phyloP scores from a whole-genome alignment of 1,140 invertebrate genomes.

The Pemphigus obesinymphae region DNA sequence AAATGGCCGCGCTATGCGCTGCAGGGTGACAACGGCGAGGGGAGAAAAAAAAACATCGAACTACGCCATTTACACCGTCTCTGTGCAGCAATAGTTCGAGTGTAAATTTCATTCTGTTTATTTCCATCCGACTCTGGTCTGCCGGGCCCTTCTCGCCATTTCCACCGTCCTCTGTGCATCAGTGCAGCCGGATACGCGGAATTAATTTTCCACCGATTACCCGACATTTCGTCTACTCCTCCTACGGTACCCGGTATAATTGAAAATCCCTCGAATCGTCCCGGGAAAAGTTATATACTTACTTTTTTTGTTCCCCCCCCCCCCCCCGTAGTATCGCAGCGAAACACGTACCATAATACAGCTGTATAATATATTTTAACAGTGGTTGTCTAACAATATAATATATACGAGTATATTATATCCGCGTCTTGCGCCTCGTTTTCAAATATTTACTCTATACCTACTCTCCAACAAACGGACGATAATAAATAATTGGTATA shows the following conservation, averaged over 20 bases:
- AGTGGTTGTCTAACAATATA: no score
- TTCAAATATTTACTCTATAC: no score
- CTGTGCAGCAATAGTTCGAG: neutral
- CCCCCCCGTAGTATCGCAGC: no score
- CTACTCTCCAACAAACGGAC: no score
- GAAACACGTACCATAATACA: no score
- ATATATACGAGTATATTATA: no score
- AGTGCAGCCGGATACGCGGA: neutral
- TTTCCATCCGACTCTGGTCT: neutral
- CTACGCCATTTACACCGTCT: constrained; percentile 1
- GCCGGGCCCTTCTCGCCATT: neutral
- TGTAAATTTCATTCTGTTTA: constrained; percentile 29
- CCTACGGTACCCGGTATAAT: neutral
- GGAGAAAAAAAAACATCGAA: neutral
- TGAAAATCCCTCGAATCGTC: constrained; percentile 9
- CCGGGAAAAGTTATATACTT: neutral
- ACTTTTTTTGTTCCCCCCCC: no score
- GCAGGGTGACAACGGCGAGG: no score
- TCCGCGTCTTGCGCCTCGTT: no score
- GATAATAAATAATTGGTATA: no score
- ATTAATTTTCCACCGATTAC: constrained; percentile 42
- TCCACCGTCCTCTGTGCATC: no score
- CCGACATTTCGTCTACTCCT: neutral
- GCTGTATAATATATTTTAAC: no score
- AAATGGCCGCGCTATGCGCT: neutral